Percentiles rank a stretch among this genome's conserved stretches.
Conservation (phyloP, 2,888 invertebrate genomes). For the Dryomyza anilis region DNA sequence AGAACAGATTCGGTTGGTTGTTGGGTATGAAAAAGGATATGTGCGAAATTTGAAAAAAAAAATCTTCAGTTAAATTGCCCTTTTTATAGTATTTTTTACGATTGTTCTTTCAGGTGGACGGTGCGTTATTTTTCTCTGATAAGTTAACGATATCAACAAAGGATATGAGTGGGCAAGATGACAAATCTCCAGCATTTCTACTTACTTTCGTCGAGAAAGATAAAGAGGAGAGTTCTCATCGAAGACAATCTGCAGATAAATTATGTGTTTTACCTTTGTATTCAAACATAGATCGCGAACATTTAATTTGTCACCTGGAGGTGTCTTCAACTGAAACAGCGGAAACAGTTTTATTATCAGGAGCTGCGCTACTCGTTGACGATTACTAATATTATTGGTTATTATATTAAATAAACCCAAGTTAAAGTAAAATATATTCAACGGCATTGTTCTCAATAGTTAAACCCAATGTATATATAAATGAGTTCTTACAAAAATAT, state of each 20-base stretch:
- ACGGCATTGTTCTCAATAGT: too few relatives aligned
- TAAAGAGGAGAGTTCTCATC: not conserved
- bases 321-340: constrained; percentile 42
- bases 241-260: not conserved
- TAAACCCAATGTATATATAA: too few relatives aligned
- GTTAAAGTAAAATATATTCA: too few relatives aligned
- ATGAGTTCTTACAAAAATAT: too few relatives aligned
- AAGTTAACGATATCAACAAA: constrained; percentile 40
- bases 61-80: too few relatives aligned
- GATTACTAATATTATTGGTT: constrained; percentile 46
- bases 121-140: constrained; percentile 43
- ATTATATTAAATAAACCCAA: too few relatives aligned
- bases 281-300: constrained; percentile 48
- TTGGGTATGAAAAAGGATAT: too few relatives aligned
- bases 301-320: constrained; percentile 52
- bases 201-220: constrained; percentile 39
- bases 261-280: constrained; percentile 53
- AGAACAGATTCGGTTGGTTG: too few relatives aligned
- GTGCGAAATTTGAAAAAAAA: too few relatives aligned
- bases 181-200: constrained; percentile 43
- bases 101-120: constrained; percentile 56
- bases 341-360: constrained; percentile 53
- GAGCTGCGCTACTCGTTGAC: constrained; percentile 55
- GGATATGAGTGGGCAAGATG: constrained; percentile 28
- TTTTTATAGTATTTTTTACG: too few relatives aligned